Conservation (phyloP, 2,888 invertebrate species). For the Stenurella melanura region DNA sequence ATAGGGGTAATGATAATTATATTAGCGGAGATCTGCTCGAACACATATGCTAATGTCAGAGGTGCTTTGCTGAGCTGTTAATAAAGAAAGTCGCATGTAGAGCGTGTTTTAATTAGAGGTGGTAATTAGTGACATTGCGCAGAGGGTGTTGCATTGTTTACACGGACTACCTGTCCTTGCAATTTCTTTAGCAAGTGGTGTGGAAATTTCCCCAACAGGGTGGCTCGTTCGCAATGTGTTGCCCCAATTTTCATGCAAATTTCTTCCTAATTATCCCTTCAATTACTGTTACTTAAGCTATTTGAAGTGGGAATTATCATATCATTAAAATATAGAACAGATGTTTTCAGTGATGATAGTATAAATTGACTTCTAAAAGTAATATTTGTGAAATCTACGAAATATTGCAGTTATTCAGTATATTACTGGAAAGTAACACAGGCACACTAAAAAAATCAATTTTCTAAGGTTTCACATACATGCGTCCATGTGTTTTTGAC, state of each 20-base stretch:
- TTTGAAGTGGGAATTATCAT: not conserved
- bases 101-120: conserved; percentile 66
- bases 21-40: conserved; percentile 51
- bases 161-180: conserved; percentile 53
- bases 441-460: too few species aligned
- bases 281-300: not conserved
- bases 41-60: conserved; percentile 51
- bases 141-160: conserved; percentile 59
- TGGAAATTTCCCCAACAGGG: conserved; percentile 45
- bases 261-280: not conserved
- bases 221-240: conserved; percentile 10
- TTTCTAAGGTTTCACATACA: too few species aligned
- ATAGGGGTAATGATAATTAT: conserved; percentile 58
- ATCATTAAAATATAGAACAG: not conserved
- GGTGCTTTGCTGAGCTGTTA: conserved; percentile 52
- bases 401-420: too few species aligned
- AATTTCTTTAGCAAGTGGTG: conserved; percentile 53
- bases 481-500: too few species aligned
- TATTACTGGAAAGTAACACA: too few species aligned
- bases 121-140: conserved; percentile 66
- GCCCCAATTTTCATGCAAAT: conserved; percentile 1
- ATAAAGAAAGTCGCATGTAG: conserved; percentile 66
- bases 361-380: too few species aligned
- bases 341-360: too few species aligned
- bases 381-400: too few species aligned